Percentiles rank a stretch among this genome's conserved stretches.
Conservation (phyloP, 92 coral and sea anemone species). For the Porites rus region DNA sequence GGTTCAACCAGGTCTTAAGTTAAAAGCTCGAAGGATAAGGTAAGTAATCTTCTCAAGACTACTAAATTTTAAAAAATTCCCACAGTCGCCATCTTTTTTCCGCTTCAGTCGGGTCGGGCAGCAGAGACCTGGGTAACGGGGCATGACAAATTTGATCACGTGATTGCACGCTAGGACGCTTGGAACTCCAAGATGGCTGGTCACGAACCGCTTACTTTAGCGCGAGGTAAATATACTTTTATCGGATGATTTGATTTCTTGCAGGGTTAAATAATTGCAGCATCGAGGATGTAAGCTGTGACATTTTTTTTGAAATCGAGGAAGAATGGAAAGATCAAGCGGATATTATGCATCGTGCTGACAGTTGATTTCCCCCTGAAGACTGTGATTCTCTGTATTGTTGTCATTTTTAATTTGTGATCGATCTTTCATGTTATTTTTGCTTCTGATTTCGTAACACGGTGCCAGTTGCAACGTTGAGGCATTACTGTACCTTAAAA, state of each 20-base stretch:
- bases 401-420: not conserved
- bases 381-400: not conserved
- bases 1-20: too few species aligned
- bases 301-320: conserved; percentile 1
- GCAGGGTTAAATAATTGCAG: not conserved
- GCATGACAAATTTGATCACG: conserved; percentile 15
- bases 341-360: not conserved
- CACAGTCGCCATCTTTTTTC: not conserved
- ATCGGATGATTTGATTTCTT: not conserved
- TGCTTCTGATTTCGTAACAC: too few species aligned
- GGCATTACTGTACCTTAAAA: too few species aligned
- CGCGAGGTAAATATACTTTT: conserved; percentile 80
- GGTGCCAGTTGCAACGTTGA: too few species aligned
- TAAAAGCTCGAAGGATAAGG: too few species aligned
- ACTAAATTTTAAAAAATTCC: not conserved
- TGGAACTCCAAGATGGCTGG: conserved; percentile 80
- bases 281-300: not conserved
- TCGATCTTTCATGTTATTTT: too few species aligned
- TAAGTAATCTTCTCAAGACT: too few species aligned
- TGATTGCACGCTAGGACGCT: conserved; percentile 32
- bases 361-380: not conserved
- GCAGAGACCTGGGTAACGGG: not conserved
- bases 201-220: conserved; percentile 85
- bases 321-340: not conserved
- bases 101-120: not conserved